Evolutionary conservation across 2,797 vertebrate genomes (phyloP).

Genomic region (Cuculus canorus): DNA sequence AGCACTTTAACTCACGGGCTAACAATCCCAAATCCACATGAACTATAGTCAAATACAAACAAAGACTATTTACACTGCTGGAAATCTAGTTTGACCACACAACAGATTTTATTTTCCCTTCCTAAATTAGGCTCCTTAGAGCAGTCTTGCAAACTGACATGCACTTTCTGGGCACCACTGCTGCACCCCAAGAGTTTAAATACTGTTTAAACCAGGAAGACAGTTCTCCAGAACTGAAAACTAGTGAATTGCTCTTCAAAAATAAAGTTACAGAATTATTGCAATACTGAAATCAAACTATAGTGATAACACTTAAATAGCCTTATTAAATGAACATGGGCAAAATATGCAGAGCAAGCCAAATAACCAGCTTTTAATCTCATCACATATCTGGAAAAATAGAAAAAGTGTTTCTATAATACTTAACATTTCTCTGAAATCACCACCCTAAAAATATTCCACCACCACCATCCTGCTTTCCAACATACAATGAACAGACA

Average conservation of each 20-base stretch:
- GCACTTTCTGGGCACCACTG: neutral
- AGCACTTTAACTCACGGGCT: neutral
- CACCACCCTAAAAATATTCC: neutral
- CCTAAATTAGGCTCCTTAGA: neutral
- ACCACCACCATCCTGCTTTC: neutral
- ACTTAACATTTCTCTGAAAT: neutral
- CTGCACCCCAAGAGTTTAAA: neutral
- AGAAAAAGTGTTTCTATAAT: neutral
- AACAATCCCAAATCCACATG: no score
- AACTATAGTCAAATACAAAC: neutral
- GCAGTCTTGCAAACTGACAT: neutral
- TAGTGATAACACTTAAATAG: neutral
- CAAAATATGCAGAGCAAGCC: neutral
- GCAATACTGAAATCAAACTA: neutral
- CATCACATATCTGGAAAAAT: neutral
- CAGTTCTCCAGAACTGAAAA: neutral
- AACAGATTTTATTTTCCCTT: neutral
- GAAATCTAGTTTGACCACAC: neutral
- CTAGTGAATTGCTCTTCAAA: neutral
- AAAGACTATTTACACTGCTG: neutral
- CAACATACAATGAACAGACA: accelerated
- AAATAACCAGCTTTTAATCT: neutral
- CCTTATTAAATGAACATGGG: neutral
- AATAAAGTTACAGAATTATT: neutral
- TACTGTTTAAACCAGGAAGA: neutral